Percentiles rank a stretch among this genome's conserved stretches.
These are phyloP conservation scores for Sitodiplosis mosellana DNA, from an alignment of 1,140 invertebrate genomes.

Conservation along the genomic window DNA sequence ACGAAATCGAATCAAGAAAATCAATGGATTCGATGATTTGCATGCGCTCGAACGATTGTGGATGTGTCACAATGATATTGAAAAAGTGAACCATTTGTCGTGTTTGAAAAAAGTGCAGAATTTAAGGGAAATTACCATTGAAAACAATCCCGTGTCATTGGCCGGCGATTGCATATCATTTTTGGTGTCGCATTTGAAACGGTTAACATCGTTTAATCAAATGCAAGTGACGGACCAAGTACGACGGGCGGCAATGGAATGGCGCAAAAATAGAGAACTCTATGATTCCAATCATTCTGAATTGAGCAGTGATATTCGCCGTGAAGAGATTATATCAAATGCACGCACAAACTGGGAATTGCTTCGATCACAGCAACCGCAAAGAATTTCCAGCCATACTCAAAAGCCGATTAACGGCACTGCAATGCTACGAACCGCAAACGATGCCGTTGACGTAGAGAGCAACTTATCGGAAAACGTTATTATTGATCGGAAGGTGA, in stretches of 20 bases:
- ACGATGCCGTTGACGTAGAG: background rate
- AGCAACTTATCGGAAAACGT: background rate
- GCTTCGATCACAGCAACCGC: conserved; percentile 37
- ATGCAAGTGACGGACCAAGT: conserved; percentile 62
- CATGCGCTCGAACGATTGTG: conserved; percentile 19
- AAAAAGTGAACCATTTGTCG: conserved; percentile 63
- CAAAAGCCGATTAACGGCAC: background rate
- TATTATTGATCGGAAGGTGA: conserved; percentile 10
- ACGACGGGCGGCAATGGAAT: conserved; percentile 48
- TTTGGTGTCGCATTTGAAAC: conserved; percentile 56
- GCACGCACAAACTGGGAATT: conserved; percentile 66
- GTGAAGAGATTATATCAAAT: conserved; percentile 63
- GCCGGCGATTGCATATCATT: conserved; percentile 58
- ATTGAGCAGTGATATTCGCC: conserved; percentile 39
- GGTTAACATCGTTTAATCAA: conserved; percentile 44
- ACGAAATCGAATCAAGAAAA: conserved; percentile 60
- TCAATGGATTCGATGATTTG: conserved; percentile 61
- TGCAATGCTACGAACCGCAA: background rate
- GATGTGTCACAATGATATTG: conserved; percentile 24
- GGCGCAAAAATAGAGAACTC: conserved; percentile 53
- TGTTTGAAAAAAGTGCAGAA: conserved; percentile 51
- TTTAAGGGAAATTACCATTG: conserved; percentile 63
- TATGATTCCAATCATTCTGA: conserved; percentile 45
- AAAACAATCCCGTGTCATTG: conserved; percentile 65
- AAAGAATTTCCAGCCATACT: conserved; percentile 24